Conservation (phyloP, 2,888 invertebrate genomes). For the Creontiades dilutus region DNA sequence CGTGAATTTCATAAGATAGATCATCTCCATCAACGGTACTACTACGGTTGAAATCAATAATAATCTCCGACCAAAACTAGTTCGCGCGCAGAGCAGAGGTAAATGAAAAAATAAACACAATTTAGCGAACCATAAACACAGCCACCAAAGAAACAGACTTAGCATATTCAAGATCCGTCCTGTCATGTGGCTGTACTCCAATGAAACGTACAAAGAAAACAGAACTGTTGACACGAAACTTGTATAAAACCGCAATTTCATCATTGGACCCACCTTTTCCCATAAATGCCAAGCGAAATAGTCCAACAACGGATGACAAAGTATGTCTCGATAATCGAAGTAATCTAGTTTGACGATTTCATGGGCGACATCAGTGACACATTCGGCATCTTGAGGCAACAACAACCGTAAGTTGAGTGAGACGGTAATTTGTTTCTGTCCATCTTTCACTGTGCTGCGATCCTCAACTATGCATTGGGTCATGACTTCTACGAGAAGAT, state of each 20-base stretch:
- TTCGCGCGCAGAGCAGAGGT: not conserved
- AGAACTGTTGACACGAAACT: not conserved
- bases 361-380: not conserved
- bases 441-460: not conserved
- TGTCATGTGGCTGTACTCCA: not conserved
- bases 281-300: constrained; percentile 46
- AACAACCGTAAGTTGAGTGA: not conserved
- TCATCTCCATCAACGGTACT: not conserved
- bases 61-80: not conserved
- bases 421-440: not conserved
- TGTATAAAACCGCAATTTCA: constrained; percentile 31
- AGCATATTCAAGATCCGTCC: not conserved
- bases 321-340: constrained; percentile 3
- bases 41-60: not conserved
- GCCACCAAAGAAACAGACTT: not conserved
- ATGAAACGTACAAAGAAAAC: constrained; percentile 1
- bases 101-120: constrained; percentile 23
- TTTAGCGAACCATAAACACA: constrained; percentile 18
- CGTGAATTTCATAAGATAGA: not conserved
- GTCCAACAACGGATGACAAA: constrained; percentile 25
- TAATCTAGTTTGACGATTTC: not conserved
- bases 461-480: constrained; percentile 28
- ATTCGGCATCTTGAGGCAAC: not conserved
- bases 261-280: not conserved
- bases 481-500: constrained; percentile 9